A percentile compares a stretch with the other conserved stretches of the same genome.
Conservation (phyloP, 2,888 invertebrate genomes). For the Colostygia pectinataria region DNA sequence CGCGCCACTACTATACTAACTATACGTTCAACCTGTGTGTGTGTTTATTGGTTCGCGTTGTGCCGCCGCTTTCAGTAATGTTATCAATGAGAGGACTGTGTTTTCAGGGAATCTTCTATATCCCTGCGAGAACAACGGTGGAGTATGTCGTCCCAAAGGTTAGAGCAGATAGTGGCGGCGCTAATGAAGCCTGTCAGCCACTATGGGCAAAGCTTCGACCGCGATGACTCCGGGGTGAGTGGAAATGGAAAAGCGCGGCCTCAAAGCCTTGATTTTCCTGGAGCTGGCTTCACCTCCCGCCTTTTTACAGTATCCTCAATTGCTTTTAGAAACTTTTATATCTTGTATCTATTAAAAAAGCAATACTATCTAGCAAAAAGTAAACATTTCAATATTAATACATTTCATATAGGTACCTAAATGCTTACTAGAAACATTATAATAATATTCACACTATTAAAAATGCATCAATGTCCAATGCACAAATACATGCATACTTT, state of each 20-base stretch:
- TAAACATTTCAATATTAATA: too few relatives aligned
- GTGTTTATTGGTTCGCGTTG: conserved; percentile 4
- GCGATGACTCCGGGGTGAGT: conserved; percentile 72
- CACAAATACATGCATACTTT: too few relatives aligned
- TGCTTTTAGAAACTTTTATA: too few relatives aligned
- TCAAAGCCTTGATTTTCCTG: too few relatives aligned
- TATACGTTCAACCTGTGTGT: conserved; percentile 6
- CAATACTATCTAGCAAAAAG: too few relatives aligned
- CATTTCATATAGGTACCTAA: too few relatives aligned
- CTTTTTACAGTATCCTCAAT: conserved; percentile 6
- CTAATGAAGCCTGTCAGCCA: conserved; percentile 73
- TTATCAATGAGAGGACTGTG: conserved; percentile 60
- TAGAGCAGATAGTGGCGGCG: conserved; percentile 74
- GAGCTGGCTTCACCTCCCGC: conserved; percentile 15
- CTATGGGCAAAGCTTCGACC: conserved; percentile 69
- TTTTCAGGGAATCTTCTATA: conserved; percentile 63
- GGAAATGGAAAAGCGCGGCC: conserved; percentile 17
- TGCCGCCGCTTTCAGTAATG: conserved; percentile 57
- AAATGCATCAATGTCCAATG: too few relatives aligned
- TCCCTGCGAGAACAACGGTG: conserved; percentile 57
- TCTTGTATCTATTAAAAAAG: neutral
- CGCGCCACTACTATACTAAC: conserved; percentile 59
- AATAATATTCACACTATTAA: too few relatives aligned
- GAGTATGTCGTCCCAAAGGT: conserved; percentile 74
- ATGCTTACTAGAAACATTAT: too few relatives aligned